These are phyloP conservation scores for Xiphydria camelus DNA, from an alignment of 2,888 invertebrate genomes.

Conservation along the genomic window DNA sequence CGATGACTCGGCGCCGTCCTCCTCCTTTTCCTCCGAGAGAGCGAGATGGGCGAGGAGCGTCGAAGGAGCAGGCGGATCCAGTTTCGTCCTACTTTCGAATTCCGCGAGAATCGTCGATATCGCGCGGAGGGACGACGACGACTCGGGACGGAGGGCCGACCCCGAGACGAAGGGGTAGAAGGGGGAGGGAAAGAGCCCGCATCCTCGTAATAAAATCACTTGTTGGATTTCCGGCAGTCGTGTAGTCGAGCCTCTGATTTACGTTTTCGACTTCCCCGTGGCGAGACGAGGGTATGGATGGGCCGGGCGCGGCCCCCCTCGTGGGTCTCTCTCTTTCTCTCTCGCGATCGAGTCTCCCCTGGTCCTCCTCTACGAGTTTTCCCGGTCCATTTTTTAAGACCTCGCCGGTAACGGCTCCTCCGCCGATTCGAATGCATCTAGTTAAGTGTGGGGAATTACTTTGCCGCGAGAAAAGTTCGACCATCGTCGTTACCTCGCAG, in stretches of 20 bases:
- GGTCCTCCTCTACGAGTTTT: no score
- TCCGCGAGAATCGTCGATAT: constrained; percentile 28
- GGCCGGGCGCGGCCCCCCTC: not conserved
- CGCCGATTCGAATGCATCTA: no score
- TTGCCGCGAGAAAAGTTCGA: no score
- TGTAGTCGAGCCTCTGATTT: constrained; percentile 35
- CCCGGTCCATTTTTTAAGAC: no score
- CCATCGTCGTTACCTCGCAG: no score
- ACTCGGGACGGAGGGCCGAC: not conserved
- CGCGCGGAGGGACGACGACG: constrained; percentile 15
- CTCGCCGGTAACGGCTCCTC: no score
- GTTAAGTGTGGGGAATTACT: no score
- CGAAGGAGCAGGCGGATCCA: no score
- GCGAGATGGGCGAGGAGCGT: no score
- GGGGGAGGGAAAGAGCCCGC: constrained; percentile 19
- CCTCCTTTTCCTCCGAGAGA: no score
- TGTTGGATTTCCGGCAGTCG: constrained; percentile 41
- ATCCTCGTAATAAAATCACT: constrained; percentile 43
- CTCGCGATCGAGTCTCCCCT: no score
- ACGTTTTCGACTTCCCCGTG: constrained; percentile 22
- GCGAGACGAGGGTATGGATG: constrained; percentile 6
- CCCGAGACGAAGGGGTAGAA: constrained; percentile 19
- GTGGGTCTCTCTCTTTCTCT: not conserved
- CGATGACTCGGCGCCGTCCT: no score
- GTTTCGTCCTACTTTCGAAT: constrained; percentile 8